Evolutionary conservation across 2,888 invertebrate species (phyloP), one percentile per base, ranked within the genome.

Genomic region (Sesamia inferens): DNA sequence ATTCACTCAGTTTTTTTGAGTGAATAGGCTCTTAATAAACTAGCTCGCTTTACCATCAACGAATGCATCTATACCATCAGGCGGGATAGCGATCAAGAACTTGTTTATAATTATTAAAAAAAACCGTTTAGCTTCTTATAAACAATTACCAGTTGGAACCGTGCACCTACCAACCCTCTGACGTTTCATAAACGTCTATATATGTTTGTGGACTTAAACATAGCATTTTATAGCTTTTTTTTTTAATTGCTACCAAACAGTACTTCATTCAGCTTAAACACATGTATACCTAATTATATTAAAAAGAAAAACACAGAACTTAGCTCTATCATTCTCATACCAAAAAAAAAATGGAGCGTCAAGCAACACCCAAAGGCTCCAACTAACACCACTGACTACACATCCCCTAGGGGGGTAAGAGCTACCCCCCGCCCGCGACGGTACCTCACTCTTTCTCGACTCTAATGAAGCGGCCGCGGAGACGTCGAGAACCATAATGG

Each of bases 401-500:
- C 63, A 67, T 68, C 47, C 55, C 58, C 42, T 48, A 66, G 48
- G 67, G 75, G 74, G 84, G 80, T 51, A 51, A 14, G 16, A 59
- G 13, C 10, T 62, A 66, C 44, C 13, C 24, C 24, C 48, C 69
- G 13, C 58, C 16, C 22, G n/a, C 13, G 5, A 13, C 22, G n/a
- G 24, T 2, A 76, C 81, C 69, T 71, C 84, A 88, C 89, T 91
- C 90, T 90, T 92, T 91, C 91, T 84, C 87, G 83, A 84, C 89
- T 91, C 92, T 94, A 95, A 95, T 94, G 94, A 95, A 95, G 93
- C 94, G 90, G 90, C 93, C 92, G 91, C 91, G 88, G 88, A 92
- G 92, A 92, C 94, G 92, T 94, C 90, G 90, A 93, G 94, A 89
- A 92, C 91, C 93, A 92, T 95, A 95, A 95, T 94, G 95, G 95